Evolutionary conservation across 2,113 vertebrate species (phyloP), one percentile per base, ranked within the genome.

Genomic region (Solea solea): DNA sequence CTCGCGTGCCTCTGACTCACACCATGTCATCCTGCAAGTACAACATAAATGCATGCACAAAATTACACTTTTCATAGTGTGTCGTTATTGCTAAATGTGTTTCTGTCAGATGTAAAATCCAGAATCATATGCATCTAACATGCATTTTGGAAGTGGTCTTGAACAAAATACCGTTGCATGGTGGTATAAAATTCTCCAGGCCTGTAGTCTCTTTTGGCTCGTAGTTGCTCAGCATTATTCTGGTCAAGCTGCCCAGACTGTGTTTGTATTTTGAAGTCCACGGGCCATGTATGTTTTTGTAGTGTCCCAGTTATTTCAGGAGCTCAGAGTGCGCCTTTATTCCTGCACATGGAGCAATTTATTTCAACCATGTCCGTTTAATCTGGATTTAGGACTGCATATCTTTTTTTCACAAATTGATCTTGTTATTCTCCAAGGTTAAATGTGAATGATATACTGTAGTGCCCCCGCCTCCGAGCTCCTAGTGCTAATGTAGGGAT

Each of bases 241-340:
- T 21, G 21, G 21, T 21, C 21, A 21, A 21, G 21, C 21, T 21
- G 21, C 9, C 52, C 58, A 72, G 81, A 65, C 65, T 69, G 11
- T 59, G 28, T 39, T 60, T 72, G 53, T 46, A 74, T 44, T 72
- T 12, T 64, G 51, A 83, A 74, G 60, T 73, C 78, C 77, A 69
- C 64, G 60, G 69, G 65, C 53, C 66, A 41, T 65, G 69, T 49
- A 27, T 60, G 57, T 57, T 82, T 82, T 64, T 63, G 62, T 72
- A 64, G 11, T 74, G 81, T 46, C 70, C 70, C 68, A 80, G 61
- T 82, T 80, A 67, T 82, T 80, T 78, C 76, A 84, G 73, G 70
- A 55, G 81, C 68, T 84, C 72, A 82, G 45, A 69, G 68, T 78
- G n/a, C 66, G 66, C 46, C 45, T 80, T 76, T 72, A 25, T 14